Evolutionary conservation across 1,140 invertebrate genomes (phyloP).

Genomic region (Hylaeus volcanicus): DNA sequence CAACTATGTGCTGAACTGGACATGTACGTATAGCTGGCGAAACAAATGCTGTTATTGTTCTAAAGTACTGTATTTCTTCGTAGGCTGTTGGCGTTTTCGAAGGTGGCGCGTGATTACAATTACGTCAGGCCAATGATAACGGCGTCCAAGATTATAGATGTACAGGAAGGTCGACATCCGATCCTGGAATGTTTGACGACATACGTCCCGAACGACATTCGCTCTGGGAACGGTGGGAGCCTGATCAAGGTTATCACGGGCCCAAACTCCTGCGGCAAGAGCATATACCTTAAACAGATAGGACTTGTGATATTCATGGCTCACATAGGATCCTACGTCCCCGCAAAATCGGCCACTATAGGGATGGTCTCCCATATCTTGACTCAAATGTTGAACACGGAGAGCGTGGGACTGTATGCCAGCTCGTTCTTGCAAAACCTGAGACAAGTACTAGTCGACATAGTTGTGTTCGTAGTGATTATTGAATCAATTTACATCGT

Average conservation of each 20-base stretch:
- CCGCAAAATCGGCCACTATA: conserved; percentile 86
- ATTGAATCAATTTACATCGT: too few relatives aligned
- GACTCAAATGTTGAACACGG: conserved; percentile 87
- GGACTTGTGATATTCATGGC: conserved; percentile 90
- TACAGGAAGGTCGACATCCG: conserved; percentile 89
- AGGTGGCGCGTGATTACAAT: conserved; percentile 86
- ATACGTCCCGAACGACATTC: conserved; percentile 88
- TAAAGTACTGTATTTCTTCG: background rate
- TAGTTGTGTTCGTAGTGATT: too few relatives aligned
- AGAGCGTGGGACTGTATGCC: conserved; percentile 89
- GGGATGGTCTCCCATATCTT: conserved; percentile 88
- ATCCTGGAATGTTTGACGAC: conserved; percentile 85
- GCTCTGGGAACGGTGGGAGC: conserved; percentile 80
- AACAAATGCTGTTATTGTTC: background rate
- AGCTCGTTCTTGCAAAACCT: conserved; percentile 94
- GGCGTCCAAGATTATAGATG: conserved; percentile 81
- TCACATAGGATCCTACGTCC: conserved; percentile 94
- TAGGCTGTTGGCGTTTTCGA: conserved; percentile 88
- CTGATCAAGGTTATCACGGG: conserved; percentile 91
- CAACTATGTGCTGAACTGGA: conserved; percentile 87
- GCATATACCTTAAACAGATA: conserved; percentile 93
- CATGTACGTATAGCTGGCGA: conserved; percentile 80
- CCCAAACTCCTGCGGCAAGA: conserved; percentile 96
- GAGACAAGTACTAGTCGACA: conserved; percentile 84
- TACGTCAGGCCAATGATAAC: conserved; percentile 86